Evolutionary conservation across 2,797 vertebrate species (phyloP).

Genomic region (Alectoris magna): DNA sequence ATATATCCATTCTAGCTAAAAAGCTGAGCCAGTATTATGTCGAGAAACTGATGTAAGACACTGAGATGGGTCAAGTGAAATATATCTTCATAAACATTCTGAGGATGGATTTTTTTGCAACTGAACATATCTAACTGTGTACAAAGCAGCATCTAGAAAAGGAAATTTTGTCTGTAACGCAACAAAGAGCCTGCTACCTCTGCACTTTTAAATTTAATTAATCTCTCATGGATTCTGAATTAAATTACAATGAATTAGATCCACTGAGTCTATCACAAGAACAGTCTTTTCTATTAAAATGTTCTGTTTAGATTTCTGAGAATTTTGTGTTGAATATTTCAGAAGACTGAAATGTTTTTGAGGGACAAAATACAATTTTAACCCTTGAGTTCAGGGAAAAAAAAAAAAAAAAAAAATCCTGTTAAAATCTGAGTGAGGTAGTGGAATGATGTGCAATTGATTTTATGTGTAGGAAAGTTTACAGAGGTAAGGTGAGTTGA

Average conservation of each 20-base stretch:
- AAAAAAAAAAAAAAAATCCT: background rate
- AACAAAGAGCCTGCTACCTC: background rate
- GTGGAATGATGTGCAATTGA: background rate
- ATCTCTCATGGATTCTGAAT: background rate
- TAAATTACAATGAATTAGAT: background rate
- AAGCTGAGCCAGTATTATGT: background rate
- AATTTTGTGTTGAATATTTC: background rate
- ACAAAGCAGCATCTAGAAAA: background rate
- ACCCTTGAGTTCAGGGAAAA: background rate
- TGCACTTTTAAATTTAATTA: background rate
- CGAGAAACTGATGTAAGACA: background rate
- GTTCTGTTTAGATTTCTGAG: background rate
- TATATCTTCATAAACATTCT: background rate
- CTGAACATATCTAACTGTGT: background rate
- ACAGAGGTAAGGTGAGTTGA: background rate
- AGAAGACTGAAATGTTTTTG: background rate
- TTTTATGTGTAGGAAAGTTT: background rate
- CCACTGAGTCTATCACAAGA: background rate
- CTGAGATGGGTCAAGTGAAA: background rate
- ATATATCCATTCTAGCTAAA: background rate
- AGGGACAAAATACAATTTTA: background rate
- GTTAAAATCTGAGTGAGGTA: background rate
- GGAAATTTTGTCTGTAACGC: background rate
- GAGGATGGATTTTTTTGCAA: slow-evolving; percentile 13
- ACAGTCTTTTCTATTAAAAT: background rate